A percentile compares a stretch with the other conserved stretches of the same genome.
These are phyloP conservation scores for Pomatostomus ruficeps DNA, from an alignment of 2,113 vertebrate species.

Conservation along the genomic window DNA sequence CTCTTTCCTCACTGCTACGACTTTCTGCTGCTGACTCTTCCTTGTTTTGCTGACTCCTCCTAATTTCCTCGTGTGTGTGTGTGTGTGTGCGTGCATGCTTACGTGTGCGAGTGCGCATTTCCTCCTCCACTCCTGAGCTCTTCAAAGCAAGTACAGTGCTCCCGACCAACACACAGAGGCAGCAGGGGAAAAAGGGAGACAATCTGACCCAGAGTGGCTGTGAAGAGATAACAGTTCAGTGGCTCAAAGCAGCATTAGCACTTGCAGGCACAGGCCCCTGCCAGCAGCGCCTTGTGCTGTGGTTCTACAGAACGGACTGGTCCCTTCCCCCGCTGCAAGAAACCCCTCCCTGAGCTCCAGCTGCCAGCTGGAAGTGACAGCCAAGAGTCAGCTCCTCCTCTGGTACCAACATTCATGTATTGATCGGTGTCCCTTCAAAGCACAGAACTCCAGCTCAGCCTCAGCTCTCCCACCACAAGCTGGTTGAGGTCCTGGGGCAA, in stretches of 20 bases:
- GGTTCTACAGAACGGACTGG: accelerated
- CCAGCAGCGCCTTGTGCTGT: accelerated
- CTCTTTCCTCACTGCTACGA: neutral
- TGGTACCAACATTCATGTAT: neutral
- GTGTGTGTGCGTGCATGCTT: neutral
- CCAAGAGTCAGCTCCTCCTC: neutral
- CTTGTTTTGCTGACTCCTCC: neutral
- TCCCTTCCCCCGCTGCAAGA: neutral
- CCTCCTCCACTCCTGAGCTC: neutral
- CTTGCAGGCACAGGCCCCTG: accelerated
- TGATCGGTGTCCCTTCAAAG: neutral
- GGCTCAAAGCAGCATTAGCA: neutral
- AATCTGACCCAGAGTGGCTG: neutral
- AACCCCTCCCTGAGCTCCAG: neutral
- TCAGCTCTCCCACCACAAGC: neutral
- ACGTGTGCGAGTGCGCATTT: neutral
- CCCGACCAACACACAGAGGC: neutral
- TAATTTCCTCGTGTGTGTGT: neutral
- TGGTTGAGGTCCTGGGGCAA: neutral
- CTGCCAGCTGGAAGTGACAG: neutral
- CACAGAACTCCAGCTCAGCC: neutral
- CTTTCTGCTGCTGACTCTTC: neutral
- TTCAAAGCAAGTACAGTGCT: neutral
- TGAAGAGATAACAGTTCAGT: neutral
- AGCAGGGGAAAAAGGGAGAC: neutral